Evolutionary conservation across 2,888 invertebrate genomes (phyloP).

Genomic region (Autographa gamma): DNA sequence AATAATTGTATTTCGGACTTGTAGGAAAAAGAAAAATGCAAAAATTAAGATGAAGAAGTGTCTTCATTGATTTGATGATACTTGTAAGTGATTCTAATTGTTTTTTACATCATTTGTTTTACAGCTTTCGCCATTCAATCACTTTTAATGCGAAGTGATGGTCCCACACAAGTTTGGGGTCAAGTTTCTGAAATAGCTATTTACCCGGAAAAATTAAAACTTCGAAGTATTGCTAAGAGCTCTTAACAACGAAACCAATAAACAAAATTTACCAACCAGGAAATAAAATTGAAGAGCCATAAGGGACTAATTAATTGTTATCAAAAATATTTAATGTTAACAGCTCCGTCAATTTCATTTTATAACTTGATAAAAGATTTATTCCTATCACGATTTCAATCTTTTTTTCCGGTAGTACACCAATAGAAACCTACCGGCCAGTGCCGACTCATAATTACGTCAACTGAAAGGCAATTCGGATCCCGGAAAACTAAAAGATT

Average conservation of each 20-base stretch:
- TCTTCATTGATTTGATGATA: too few relatives aligned
- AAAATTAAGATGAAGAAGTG: too few relatives aligned
- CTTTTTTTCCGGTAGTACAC: conserved; percentile 27
- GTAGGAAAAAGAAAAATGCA: too few relatives aligned
- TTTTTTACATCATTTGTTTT: background rate
- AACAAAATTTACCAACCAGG: background rate
- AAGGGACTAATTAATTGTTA: background rate
- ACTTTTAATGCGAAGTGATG: background rate
- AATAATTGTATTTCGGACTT: too few relatives aligned
- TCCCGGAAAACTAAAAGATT: conserved; percentile 31
- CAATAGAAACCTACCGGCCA: conserved; percentile 29
- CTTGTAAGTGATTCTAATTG: too few relatives aligned
- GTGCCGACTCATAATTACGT: conserved; percentile 22
- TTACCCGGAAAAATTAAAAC: background rate
- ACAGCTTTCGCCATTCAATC: background rate
- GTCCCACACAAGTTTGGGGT: background rate
- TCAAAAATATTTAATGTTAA: background rate
- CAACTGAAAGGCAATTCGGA: conserved; percentile 9
- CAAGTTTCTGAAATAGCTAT: background rate
- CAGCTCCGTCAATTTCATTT: background rate
- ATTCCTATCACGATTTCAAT: background rate
- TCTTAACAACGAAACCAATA: background rate
- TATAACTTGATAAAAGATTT: background rate
- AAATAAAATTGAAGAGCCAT: background rate
- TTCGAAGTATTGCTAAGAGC: background rate